Evolutionary conservation across 2,888 invertebrate species (phyloP).

Genomic region (Ormyrus thymus): DNA sequence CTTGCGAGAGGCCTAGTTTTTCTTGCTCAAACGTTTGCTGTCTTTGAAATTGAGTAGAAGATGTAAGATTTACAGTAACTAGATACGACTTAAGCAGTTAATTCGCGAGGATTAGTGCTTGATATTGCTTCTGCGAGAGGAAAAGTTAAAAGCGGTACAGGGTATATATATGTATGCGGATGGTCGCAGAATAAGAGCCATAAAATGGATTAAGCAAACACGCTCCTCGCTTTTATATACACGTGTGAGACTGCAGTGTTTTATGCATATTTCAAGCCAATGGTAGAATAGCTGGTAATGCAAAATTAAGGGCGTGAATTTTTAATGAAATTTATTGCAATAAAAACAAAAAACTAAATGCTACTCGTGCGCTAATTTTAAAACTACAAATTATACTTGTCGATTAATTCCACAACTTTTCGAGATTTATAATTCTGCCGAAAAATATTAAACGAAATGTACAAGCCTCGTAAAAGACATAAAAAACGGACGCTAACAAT

Average conservation of each 20-base stretch:
- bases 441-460: too few relatives aligned
- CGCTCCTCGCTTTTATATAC: neutral
- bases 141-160: slow-evolving; percentile 25
- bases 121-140: slow-evolving; percentile 5
- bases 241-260: slow-evolving; percentile 7
- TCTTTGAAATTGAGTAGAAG: too few relatives aligned
- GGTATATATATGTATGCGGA: neutral
- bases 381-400: too few relatives aligned
- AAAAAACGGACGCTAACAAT: too few relatives aligned
- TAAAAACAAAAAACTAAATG: neutral
- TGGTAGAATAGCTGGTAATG: slow-evolving; percentile 21
- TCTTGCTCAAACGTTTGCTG: too few relatives aligned
- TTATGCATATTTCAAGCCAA: slow-evolving; percentile 30
- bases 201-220: slow-evolving; percentile 39
- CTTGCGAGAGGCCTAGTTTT: too few relatives aligned
- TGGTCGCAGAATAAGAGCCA: slow-evolving; percentile 40
- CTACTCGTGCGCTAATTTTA: too few relatives aligned
- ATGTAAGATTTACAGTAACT: too few relatives aligned
- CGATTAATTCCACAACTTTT: too few relatives aligned
- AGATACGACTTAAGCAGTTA: neutral
- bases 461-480: too few relatives aligned
- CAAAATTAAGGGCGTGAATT: slow-evolving; percentile 34
- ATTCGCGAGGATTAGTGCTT: slow-evolving; percentile 17
- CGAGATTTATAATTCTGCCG: too few relatives aligned
- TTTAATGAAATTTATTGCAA: slow-evolving; percentile 32